Percentiles rank a stretch among this genome's conserved stretches.
Conservation (phyloP, 2,888 invertebrate genomes). For the Pseudolycoriella hygida region DNA sequence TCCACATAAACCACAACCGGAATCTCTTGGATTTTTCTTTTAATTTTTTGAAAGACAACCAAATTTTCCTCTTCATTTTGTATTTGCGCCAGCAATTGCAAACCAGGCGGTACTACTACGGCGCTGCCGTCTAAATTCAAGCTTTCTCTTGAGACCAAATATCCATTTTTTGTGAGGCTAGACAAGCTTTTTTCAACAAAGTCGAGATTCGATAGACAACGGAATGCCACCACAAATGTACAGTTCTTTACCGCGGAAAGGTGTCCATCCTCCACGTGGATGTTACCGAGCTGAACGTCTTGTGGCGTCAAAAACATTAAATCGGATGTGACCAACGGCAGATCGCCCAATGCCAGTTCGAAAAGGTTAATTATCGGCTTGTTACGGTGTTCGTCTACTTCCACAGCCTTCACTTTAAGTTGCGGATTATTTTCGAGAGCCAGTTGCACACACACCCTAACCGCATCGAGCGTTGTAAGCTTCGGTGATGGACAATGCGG, state of each 20-base stretch:
- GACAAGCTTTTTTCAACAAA: constrained; percentile 30
- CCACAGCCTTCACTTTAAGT: constrained; percentile 40
- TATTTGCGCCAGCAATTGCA: constrained; percentile 17
- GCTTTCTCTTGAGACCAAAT: constrained; percentile 40
- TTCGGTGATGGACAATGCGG: constrained; percentile 33
- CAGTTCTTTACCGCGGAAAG: constrained; percentile 19
- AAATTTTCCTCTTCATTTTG: constrained; percentile 20
- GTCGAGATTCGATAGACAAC: constrained; percentile 15
- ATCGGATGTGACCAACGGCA: constrained; percentile 51
- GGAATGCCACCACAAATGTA: constrained; percentile 20
- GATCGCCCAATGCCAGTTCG: constrained; percentile 43
- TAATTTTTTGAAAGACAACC: constrained; percentile 12
- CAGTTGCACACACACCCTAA: constrained; percentile 46
- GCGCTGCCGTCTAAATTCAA: constrained; percentile 30
- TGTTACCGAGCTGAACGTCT: constrained; percentile 15
- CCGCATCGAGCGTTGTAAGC: constrained; percentile 28
- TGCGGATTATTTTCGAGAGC: constrained; percentile 50
- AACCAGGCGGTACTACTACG: constrained; percentile 16
- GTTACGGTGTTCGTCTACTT: constrained; percentile 28
- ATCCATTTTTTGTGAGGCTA: constrained; percentile 39
- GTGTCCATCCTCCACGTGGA: constrained; percentile 42
- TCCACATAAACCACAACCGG: constrained; percentile 13
- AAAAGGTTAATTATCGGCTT: constrained; percentile 32
- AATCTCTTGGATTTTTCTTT: background rate
- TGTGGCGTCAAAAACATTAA: constrained; percentile 32